A percentile compares a stretch with the other conserved stretches of the same genome.
Conservation (phyloP, 1,140 invertebrate genomes). For the Bilobella aurantiaca region DNA sequence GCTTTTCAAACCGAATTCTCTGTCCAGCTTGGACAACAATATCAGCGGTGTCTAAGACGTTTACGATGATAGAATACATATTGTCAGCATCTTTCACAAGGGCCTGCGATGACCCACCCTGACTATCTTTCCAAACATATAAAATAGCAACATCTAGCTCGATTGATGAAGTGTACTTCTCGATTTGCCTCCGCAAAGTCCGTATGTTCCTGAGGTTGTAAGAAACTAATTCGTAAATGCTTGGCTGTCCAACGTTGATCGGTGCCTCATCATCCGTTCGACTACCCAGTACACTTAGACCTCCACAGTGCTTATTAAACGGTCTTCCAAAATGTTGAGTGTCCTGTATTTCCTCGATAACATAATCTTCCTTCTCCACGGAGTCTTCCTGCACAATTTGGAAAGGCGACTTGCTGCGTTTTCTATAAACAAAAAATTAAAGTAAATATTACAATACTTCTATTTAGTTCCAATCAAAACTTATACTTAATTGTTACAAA, state of each 20-base stretch:
- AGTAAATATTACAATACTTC: too few species aligned
- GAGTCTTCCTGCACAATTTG: too few species aligned
- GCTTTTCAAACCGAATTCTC: not conserved
- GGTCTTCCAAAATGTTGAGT: too few species aligned
- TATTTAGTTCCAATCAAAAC: too few species aligned
- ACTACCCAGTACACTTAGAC: not conserved
- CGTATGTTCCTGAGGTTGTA: not conserved
- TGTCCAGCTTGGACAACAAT: too few species aligned
- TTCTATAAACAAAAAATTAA: too few species aligned
- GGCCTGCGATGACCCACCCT: not conserved
- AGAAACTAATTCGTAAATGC: not conserved
- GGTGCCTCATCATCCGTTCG: not conserved
- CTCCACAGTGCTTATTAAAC: too few species aligned
- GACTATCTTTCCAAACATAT: not conserved
- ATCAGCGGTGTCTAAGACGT: too few species aligned
- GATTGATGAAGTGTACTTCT: not conserved
- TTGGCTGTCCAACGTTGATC: not conserved
- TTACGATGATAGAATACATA: not conserved
- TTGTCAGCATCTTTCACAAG: conserved; percentile 2
- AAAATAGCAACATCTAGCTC: not conserved
- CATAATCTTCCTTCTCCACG: too few species aligned
- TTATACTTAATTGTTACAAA: too few species aligned
- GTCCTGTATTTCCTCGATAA: too few species aligned
- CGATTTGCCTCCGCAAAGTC: not conserved
- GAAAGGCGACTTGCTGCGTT: too few species aligned